These are phyloP conservation scores for Shinisaurus crocodilurus DNA, from an alignment of 2,113 vertebrate genomes.

Conservation along the genomic window DNA sequence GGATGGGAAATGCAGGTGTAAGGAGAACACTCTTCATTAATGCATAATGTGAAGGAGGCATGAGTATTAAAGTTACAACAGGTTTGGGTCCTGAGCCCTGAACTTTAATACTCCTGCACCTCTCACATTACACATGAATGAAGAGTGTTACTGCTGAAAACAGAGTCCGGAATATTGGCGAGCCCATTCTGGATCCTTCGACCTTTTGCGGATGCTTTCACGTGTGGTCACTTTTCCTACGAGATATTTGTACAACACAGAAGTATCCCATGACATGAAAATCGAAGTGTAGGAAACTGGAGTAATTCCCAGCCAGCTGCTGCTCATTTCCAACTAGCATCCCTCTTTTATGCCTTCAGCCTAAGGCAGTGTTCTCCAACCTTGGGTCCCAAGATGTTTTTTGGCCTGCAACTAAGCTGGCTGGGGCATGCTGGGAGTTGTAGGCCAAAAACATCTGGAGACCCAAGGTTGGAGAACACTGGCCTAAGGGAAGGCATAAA, in stretches of 20 bases:
- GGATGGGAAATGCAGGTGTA: background rate
- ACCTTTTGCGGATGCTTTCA: background rate
- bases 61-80: background rate
- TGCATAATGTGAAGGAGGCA: background rate
- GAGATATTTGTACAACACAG: background rate
- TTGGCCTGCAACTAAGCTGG: too few species aligned
- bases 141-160: background rate
- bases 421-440: too few species aligned
- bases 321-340: background rate
- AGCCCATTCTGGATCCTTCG: background rate
- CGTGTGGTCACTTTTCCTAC: background rate
- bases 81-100: background rate
- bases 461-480: too few species aligned
- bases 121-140: too few species aligned
- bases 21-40: background rate
- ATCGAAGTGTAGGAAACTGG: background rate
- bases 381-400: too few species aligned
- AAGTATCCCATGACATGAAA: background rate
- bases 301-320: background rate
- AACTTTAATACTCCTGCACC: background rate
- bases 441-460: too few species aligned
- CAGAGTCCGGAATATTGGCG: background rate
- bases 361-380: too few species aligned
- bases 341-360: background rate
- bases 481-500: background rate